A percentile compares a stretch with the other conserved stretches of the same genome.
phyloP scores from a whole-genome alignment of 2,113 vertebrate genomes.

The Pseudopodoces humilis region DNA sequence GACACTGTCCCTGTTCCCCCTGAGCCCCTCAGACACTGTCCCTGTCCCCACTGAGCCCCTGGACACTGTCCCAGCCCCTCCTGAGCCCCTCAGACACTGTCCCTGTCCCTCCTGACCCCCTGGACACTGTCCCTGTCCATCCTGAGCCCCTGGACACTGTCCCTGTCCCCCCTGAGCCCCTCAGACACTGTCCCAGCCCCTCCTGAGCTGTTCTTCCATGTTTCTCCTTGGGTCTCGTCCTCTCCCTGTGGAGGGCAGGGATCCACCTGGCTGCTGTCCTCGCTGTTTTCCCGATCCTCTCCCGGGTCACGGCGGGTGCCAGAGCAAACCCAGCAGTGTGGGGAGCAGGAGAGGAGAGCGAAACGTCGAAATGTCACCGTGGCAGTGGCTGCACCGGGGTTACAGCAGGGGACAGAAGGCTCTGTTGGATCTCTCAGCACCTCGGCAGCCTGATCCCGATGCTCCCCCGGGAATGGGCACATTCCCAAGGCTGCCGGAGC shows the following conservation, averaged over 20 bases:
- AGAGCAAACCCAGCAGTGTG: too few species aligned
- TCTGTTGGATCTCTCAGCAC: neutral
- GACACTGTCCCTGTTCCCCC: too few species aligned
- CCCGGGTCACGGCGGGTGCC: neutral
- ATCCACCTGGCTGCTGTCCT: neutral
- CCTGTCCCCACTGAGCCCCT: too few species aligned
- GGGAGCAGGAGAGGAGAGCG: neutral
- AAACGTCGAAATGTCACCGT: neutral
- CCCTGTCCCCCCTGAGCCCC: neutral
- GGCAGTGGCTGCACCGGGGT: neutral
- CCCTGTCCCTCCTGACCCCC: neutral
- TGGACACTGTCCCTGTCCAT: too few species aligned
- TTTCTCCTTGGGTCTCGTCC: fast-evolving
- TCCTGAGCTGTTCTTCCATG: neutral
- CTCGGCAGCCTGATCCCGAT: neutral
- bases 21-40: too few species aligned
- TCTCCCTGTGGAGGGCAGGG: fast-evolving
- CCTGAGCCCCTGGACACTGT: neutral
- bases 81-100: neutral
- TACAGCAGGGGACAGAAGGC: neutral
- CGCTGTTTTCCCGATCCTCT: neutral
- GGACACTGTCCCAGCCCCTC: neutral
- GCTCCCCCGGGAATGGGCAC: neutral
- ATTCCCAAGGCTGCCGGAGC: neutral
- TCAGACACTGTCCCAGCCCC: neutral